These are phyloP conservation scores for Epizoanthus fatuus DNA, from an alignment of 92 coral and sea anemone genomes.

Conservation along the genomic window DNA sequence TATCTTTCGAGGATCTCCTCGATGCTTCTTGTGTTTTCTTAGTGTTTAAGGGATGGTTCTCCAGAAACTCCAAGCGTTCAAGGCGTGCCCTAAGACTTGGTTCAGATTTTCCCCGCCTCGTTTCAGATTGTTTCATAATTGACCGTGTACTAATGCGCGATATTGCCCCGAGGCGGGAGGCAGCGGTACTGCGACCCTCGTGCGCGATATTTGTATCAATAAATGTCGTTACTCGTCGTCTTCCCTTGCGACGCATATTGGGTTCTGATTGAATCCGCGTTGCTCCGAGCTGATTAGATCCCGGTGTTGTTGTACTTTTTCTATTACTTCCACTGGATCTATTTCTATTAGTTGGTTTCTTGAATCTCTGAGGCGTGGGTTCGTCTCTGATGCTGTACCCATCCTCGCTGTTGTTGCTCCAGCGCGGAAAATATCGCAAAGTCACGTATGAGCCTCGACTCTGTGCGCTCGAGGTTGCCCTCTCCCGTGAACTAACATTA, in stretches of 20 bases:
- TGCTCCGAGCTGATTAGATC: conserved; percentile 1
- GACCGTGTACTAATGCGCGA: conserved; percentile 35
- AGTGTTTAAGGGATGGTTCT: conserved; percentile 35
- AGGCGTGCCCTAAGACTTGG: conserved; percentile 27
- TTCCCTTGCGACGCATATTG: conserved; percentile 20
- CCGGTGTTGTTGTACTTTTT: neutral
- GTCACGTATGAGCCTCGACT: conserved; percentile 36
- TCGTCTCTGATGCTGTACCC: conserved; percentile 35
- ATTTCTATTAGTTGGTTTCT: neutral
- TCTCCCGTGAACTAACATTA: neutral
- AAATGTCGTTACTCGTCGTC: conserved; percentile 15
- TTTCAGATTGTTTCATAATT: conserved; percentile 24
- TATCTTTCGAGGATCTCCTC: conserved; percentile 5
- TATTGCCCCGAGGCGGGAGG: conserved; percentile 15
- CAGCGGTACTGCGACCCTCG: conserved; percentile 10
- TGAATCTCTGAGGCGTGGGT: conserved; percentile 18
- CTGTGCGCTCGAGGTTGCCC: conserved; percentile 13
- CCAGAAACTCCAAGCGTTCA: conserved; percentile 20
- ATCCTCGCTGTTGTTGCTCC: conserved; percentile 15
- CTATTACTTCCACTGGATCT: neutral
- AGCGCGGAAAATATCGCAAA: conserved; percentile 8
- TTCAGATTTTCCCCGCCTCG: conserved; percentile 20
- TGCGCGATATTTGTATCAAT: conserved; percentile 17
- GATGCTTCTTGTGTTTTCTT: neutral
- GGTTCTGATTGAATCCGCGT: conserved; percentile 33